phyloP scores from a whole-genome alignment of 2,797 vertebrate species.

The Gorsachius magnificus region DNA sequence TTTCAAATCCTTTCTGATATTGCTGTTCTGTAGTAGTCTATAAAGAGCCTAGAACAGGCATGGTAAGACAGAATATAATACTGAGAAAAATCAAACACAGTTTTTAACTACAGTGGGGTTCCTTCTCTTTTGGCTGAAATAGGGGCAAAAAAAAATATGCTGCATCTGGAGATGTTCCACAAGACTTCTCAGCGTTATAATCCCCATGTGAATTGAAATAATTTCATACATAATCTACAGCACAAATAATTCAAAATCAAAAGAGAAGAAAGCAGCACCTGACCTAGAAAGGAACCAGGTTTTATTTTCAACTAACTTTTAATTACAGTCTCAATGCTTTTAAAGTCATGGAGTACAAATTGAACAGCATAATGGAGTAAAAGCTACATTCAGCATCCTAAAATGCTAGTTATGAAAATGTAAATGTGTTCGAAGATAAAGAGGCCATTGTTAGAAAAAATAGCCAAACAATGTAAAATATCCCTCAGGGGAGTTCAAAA shows the following conservation, averaged over 20 bases:
- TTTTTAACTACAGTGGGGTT: neutral
- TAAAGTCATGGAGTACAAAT: neutral
- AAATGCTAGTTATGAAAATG: neutral
- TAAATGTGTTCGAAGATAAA: neutral
- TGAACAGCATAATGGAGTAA: neutral
- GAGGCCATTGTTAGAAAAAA: neutral
- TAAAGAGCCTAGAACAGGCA: neutral
- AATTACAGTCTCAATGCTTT: neutral
- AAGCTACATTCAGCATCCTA: neutral
- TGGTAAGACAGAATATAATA: neutral
- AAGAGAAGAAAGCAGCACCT: neutral
- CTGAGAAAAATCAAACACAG: neutral
- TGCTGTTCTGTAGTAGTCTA: neutral
- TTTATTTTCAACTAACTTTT: neutral
- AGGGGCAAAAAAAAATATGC: neutral
- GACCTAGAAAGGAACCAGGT: neutral
- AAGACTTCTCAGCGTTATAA: neutral
- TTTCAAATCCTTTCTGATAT: neutral
- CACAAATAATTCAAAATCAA: slow-evolving; percentile 5
- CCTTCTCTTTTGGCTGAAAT: neutral
- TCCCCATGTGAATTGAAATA: neutral
- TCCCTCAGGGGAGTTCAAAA: neutral
- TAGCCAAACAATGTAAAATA: neutral
- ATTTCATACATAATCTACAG: neutral
- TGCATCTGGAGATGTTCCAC: neutral